phyloP scores from a whole-genome alignment of 2,113 vertebrate genomes.

The Oreamnos americanus region DNA sequence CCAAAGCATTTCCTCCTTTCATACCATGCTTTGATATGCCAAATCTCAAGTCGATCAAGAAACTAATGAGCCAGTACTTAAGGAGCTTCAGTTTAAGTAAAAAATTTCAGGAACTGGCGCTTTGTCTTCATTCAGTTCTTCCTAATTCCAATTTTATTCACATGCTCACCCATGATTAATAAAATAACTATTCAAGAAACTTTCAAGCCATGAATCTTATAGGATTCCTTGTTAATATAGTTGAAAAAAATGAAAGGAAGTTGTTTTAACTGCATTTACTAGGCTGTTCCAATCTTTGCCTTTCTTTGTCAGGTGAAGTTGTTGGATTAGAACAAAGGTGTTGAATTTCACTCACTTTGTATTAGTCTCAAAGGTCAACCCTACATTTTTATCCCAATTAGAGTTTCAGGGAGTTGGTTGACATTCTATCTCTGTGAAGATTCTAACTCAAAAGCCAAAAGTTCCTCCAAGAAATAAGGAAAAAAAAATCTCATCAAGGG shows the following conservation, averaged over 20 bases:
- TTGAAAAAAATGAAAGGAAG: slow-evolving; percentile 4
- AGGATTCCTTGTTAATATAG: not conserved
- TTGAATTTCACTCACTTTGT: not conserved
- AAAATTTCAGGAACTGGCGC: not conserved
- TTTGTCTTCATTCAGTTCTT: not conserved
- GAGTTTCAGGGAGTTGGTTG: not conserved
- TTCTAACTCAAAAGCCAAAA: not conserved
- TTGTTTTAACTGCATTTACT: not conserved
- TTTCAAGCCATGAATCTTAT: not conserved
- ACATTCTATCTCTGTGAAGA: not conserved
- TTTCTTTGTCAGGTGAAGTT: not conserved
- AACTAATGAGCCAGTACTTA: not conserved
- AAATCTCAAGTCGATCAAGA: not conserved
- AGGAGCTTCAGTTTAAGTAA: not conserved
- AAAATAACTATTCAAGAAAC: not conserved
- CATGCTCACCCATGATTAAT: not conserved
- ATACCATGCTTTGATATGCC: not conserved
- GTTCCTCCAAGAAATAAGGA: not conserved
- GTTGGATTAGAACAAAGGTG: not conserved
- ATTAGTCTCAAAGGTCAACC: not conserved
- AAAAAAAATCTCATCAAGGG: not conserved
- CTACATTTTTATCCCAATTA: not conserved
- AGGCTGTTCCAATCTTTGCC: not conserved
- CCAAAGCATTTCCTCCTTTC: not conserved
- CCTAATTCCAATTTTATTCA: not conserved